Evolutionary conservation across 1,140 invertebrate species (phyloP).

Genomic region (Wiebesia pumilae): DNA sequence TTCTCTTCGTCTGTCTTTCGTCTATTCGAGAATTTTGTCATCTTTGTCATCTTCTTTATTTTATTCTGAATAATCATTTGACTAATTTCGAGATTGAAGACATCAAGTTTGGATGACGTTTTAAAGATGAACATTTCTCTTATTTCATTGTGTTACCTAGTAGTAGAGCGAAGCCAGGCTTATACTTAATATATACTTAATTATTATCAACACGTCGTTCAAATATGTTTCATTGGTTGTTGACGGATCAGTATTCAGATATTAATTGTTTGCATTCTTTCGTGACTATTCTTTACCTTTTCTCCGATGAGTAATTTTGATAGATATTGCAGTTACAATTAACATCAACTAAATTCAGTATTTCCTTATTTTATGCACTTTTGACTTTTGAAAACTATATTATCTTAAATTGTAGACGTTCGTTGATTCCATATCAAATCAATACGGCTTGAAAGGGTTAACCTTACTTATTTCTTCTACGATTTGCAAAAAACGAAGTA

Average conservation of each 20-base stretch:
- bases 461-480: neutral
- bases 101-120: too few relatives aligned
- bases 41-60: too few relatives aligned
- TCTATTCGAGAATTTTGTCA: neutral
- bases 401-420: too few relatives aligned
- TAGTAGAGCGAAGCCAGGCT: neutral
- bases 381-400: neutral
- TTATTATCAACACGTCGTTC: neutral
- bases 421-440: neutral
- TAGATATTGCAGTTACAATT: neutral
- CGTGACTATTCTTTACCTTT: too few relatives aligned
- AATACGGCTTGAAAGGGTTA: neutral
- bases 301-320: too few relatives aligned
- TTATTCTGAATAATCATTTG: too few relatives aligned
- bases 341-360: neutral
- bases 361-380: neutral
- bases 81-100: too few relatives aligned
- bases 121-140: too few relatives aligned
- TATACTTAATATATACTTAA: neutral
- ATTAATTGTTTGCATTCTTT: too few relatives aligned
- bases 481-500: neutral
- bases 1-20: neutral
- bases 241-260: too few relatives aligned
- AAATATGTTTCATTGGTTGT: too few relatives aligned
- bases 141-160: too few relatives aligned